Conservation (phyloP, 2,888 invertebrate genomes). For the Phengaris alcon region DNA sequence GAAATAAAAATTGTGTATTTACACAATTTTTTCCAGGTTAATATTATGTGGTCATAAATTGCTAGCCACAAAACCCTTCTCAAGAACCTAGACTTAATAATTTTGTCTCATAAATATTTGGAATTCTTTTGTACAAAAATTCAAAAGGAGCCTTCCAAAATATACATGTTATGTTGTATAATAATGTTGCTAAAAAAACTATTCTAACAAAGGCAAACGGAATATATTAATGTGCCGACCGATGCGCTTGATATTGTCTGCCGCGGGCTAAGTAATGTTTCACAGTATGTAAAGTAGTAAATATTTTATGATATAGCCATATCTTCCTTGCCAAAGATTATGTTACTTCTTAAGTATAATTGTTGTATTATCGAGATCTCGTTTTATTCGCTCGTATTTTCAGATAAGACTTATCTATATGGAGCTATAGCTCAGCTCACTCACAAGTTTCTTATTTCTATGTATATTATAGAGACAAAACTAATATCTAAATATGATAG, state of each 20-base stretch:
- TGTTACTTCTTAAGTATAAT: not conserved
- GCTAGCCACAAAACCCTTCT: slow-evolving; percentile 3
- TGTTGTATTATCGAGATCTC: not conserved
- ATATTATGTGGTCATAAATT: not conserved
- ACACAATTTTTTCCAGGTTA: not conserved
- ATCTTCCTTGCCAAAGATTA: not conserved
- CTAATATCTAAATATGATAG: no score
- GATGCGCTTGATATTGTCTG: not conserved
- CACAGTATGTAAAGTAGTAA: not conserved
- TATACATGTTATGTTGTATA: not conserved
- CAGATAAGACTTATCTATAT: no score
- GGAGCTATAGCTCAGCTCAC: not conserved
- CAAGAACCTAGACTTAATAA: not conserved
- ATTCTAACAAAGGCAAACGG: not conserved
- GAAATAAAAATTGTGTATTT: not conserved
- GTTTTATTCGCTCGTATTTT: not conserved
- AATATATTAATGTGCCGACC: not conserved
- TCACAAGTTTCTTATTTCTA: not conserved
- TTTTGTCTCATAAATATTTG: slow-evolving; percentile 8
- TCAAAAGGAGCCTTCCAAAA: not conserved
- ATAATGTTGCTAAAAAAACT: not conserved
- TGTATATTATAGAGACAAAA: no score
- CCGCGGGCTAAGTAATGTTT: slow-evolving; percentile 3
- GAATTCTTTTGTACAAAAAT: not conserved
- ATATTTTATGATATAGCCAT: not conserved